Base-by-base conservation (phyloP, 1,140 invertebrate species). In the Tetramorium alpestre region DNA sequence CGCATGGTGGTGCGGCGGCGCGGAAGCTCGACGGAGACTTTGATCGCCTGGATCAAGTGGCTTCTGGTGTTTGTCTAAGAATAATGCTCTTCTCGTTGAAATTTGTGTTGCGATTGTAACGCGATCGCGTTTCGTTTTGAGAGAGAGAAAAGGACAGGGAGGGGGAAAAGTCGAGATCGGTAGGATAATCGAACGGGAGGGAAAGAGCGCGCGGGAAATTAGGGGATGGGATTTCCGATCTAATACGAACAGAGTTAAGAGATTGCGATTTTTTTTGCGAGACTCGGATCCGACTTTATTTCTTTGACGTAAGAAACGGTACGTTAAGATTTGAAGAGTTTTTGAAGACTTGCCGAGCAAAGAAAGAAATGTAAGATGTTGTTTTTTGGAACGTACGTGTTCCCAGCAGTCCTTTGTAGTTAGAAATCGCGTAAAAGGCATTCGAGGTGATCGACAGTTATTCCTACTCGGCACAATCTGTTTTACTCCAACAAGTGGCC, bases 401-500 rank as follows among this genome's bases (percentile, higher is more conserved):
- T 28, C 7, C 2, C 11, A 33, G 54, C 28, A 33, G 3, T 33
- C 33, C 4, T 33, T 33, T 33, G 33, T 33, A 33, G 33, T 3
- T 0, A 33, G 33, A 33, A 33, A 33, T 33, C 33, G 0, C 3
- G 33, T 33, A 33, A 33, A 33, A 33, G 33, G 11, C 38, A 44
- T 0, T 47, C 6, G 58, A 65, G 3, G 18, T 11, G 41, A 78
- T 77, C 16, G 56, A 47, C 38, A 77, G 51, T 60, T 13, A 33
- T 38, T 62, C 22, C 54, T 54, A 47, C 6, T 56, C 28, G 4
- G 25, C 7, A 51, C 11, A 44, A 73, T 69, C 18, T 38, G 58
- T 22, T 85, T 25, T 8, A 60, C 38, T 75, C 56, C 81, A 89
- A 89, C 88, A 80, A 86, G 87, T 89, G 69, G 72, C 69, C 85